These are phyloP conservation scores for Pemphigus obesinymphae DNA, from an alignment of 1,140 invertebrate species.

Conservation along the genomic window DNA sequence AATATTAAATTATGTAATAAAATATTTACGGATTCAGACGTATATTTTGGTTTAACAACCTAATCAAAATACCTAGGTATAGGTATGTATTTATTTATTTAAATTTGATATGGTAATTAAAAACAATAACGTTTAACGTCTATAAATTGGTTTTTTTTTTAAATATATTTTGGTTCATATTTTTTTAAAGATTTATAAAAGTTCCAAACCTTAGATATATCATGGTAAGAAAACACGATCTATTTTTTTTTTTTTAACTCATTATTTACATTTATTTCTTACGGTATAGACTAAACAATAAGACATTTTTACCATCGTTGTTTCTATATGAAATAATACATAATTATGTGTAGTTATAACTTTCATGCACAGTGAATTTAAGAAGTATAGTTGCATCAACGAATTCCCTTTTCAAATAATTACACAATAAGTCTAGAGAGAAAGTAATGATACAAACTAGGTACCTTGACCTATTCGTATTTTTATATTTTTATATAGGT, in stretches of 20 bases:
- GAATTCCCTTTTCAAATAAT: conserved; percentile 21
- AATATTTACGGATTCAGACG: too few relatives aligned
- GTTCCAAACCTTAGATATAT: neutral
- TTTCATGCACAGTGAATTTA: neutral
- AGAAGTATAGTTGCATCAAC: conserved; percentile 12
- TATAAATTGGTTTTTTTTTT: neutral
- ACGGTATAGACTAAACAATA: neutral
- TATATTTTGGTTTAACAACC: too few relatives aligned
- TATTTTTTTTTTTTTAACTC: too few relatives aligned
- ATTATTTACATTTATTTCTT: neutral
- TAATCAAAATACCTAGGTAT: too few relatives aligned
- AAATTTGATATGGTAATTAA: too few relatives aligned
- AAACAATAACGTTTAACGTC: too few relatives aligned
- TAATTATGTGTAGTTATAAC: too few relatives aligned
- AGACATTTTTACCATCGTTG: neutral
- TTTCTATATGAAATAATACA: neutral
- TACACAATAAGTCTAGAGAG: conserved; percentile 20
- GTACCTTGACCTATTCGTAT: conserved; percentile 4
- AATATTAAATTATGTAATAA: too few relatives aligned
- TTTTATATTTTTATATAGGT: neutral
- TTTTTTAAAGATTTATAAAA: neutral
- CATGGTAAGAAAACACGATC: neutral
- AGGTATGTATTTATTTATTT: too few relatives aligned
- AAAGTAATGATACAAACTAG: neutral
- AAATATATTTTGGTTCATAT: neutral